Percentiles rank a stretch among this genome's conserved stretches.
Evolutionary conservation across 2,113 vertebrate species (phyloP).

Genomic region (Cyanoramphus novaezelandiae): DNA sequence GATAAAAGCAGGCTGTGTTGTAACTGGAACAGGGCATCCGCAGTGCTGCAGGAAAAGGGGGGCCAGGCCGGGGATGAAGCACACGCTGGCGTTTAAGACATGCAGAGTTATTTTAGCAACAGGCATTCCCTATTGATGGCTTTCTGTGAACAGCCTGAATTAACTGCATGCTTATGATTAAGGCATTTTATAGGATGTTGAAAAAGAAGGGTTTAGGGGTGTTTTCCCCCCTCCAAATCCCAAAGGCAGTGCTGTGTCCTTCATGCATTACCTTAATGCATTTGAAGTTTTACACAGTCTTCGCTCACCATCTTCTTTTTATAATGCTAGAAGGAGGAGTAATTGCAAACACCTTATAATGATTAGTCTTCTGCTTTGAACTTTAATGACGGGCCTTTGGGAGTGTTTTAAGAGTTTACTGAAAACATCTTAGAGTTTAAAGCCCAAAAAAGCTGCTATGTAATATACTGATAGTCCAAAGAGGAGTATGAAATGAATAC

Average conservation of each 20-base stretch:
- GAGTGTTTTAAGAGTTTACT: slow-evolving; percentile 12
- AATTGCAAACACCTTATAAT: slow-evolving; percentile 33
- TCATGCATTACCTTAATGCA: neutral
- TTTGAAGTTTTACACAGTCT: neutral
- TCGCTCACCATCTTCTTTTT: neutral
- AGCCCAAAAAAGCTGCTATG: neutral
- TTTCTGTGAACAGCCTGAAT: neutral
- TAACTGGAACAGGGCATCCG: neutral
- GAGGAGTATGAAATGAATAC: neutral
- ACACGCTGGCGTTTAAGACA: neutral
- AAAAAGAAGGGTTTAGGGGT: neutral
- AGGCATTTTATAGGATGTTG: neutral
- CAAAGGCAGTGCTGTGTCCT: neutral
- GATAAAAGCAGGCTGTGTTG: neutral
- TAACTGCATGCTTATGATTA: neutral
- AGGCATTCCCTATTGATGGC: neutral
- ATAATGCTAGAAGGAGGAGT: neutral
- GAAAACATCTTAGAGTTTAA: slow-evolving; percentile 16
- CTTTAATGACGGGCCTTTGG: neutral
- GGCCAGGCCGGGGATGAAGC: neutral
- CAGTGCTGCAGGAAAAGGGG: slow-evolving; percentile 43
- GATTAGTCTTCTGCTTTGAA: slow-evolving; percentile 39
- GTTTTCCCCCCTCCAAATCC: neutral
- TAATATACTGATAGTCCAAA: neutral
- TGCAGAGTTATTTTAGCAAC: neutral